These are phyloP conservation scores for Perdita meconis DNA, from an alignment of 2,888 invertebrate species.

Conservation along the genomic window DNA sequence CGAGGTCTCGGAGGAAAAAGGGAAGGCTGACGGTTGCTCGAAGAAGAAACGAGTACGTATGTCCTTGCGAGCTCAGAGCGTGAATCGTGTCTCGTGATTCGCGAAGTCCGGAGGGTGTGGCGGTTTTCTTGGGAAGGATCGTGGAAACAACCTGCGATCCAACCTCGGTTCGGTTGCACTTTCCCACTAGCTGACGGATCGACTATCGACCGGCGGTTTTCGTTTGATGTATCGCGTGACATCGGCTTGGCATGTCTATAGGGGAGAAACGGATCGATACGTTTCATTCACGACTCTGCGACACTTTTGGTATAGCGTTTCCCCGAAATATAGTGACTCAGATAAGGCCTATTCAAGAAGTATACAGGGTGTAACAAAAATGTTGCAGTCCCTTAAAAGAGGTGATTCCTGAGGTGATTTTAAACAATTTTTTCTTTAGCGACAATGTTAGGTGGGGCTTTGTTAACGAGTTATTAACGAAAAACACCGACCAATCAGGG, in stretches of 20 bases:
- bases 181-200: conserved; percentile 56
- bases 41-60: conserved; percentile 46
- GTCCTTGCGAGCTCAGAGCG: conserved; percentile 48
- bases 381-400: too few relatives aligned
- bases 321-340: too few relatives aligned
- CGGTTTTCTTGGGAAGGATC: conserved; percentile 56
- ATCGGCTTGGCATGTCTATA: neutral
- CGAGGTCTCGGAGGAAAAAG: conserved; percentile 3
- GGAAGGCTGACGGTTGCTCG: neutral
- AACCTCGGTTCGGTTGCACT: conserved; percentile 48
- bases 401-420: too few relatives aligned
- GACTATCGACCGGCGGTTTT: conserved; percentile 46
- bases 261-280: neutral
- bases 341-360: too few relatives aligned
- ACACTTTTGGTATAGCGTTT: neutral
- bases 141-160: conserved; percentile 39
- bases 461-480: too few relatives aligned
- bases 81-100: conserved; percentile 41
- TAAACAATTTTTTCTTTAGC: too few relatives aligned
- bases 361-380: too few relatives aligned
- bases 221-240: conserved; percentile 27
- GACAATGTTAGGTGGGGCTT: too few relatives aligned
- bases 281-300: neutral
- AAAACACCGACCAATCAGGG: too few relatives aligned
- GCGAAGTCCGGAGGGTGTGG: conserved; percentile 55